Evolutionary conservation across 2,113 vertebrate species (phyloP).

Genomic region (Laticauda laticaudata): DNA sequence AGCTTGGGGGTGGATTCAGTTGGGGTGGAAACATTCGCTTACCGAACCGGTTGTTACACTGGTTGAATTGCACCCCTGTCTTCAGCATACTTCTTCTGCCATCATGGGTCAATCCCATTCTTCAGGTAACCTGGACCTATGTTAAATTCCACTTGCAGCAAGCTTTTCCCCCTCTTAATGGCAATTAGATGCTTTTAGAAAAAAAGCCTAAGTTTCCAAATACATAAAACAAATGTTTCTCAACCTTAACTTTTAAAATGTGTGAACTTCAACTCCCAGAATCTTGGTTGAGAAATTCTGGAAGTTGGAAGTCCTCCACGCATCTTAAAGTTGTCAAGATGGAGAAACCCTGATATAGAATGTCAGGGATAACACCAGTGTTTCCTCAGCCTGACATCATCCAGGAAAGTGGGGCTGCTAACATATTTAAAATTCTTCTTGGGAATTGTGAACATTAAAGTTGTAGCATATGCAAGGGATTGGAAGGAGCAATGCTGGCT

Average conservation of each 20-base stretch:
- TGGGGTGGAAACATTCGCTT: no score
- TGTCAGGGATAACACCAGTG: neutral
- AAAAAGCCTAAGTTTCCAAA: conserved; percentile 27
- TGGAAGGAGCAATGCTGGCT: neutral
- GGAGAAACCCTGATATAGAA: neutral
- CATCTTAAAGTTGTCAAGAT: neutral
- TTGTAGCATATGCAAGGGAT: neutral
- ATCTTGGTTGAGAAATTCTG: neutral
- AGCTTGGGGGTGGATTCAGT: neutral
- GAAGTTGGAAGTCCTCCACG: neutral
- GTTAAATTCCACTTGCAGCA: neutral
- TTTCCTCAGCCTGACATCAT: neutral
- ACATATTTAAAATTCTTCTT: neutral
- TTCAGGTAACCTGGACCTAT: no score
- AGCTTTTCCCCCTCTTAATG: neutral
- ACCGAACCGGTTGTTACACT: no score
- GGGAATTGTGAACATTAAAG: neutral
- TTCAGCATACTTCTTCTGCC: no score
- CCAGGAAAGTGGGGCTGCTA: neutral
- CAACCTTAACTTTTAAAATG: neutral
- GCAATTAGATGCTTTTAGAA: neutral
- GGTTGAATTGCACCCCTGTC: no score
- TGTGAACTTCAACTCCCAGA: neutral
- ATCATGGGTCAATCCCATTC: no score
- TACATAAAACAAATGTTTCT: neutral